Base-by-base conservation (phyloP, 2,888 invertebrate species). In the Stramonita haemastoma region DNA sequence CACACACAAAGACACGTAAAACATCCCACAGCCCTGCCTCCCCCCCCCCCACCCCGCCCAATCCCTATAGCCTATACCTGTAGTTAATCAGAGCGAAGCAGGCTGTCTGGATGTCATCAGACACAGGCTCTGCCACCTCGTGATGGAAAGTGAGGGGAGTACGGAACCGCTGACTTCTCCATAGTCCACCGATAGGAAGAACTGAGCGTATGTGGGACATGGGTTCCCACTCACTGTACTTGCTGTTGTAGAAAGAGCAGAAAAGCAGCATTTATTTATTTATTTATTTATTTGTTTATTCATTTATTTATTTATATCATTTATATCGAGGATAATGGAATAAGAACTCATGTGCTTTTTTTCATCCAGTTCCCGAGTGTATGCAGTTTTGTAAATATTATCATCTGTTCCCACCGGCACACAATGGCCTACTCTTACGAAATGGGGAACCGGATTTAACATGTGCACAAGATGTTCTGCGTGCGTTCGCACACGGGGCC, bases 151-250 rank as follows among this genome's bases (percentile, higher is more conserved):
- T n/a, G 73, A 87, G 87, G 4, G 1, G n/a, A 19, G 29, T 17
- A 36, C 36, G 70, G n/a, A 46, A 87, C 32, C 34, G 70, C 46
- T 73, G 73, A 5, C 32, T 46, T 13, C 32, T 32, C 87, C 87
- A 87, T 46, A 73, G 66, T 1, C 34, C 87, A 17, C 87, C 87
- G n/a, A 60, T 46, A 26, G 87, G 46, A 70, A 87, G 70, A 0
- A 87, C 70, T 22, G 87, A 87, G 46, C 73, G 73, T 36, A 87
- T 32, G 13, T 32, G 87, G 17, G 87, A 29, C n/a, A 87, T n/a
- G 6, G 87, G 46, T 8, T 73, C 15, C 87, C 87, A 87, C 19
- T 66, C 15, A 32, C 66, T n/a, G 26, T 13, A 29, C 17, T 57
- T 22, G 29, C 77, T 85, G 70, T 34, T 0, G 19, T 22, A n/a